These are phyloP conservation scores for Vanacampus margaritifer DNA, from an alignment of 2,113 vertebrate species.

Conservation along the genomic window DNA sequence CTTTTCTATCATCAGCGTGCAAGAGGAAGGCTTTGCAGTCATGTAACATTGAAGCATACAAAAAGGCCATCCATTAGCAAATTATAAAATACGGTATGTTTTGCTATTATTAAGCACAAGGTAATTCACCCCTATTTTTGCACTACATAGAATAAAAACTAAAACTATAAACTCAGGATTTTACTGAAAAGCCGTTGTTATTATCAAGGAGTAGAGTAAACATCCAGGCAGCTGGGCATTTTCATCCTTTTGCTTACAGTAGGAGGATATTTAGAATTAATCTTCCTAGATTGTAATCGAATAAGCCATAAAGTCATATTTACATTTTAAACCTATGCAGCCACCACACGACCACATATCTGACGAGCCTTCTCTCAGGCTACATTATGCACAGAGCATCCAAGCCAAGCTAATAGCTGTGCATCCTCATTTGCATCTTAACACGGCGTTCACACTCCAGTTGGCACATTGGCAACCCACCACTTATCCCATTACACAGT, in stretches of 20 bases:
- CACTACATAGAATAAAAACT: no score
- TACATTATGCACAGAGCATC: slow-evolving; percentile 44
- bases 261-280: slow-evolving; percentile 23
- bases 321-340: slow-evolving; percentile 21
- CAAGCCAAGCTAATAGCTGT: slow-evolving; percentile 44
- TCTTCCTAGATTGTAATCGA: slow-evolving; percentile 39
- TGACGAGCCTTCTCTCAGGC: slow-evolving; percentile 33
- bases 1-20: not conserved
- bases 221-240: no score
- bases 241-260: no score
- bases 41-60: not conserved
- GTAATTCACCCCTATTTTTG: no score
- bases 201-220: no score
- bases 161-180: no score
- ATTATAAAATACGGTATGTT: not conserved
- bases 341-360: slow-evolving; percentile 23
- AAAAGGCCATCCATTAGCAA: no score
- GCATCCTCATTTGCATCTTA: slow-evolving; percentile 64
- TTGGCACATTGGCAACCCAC: slow-evolving; percentile 67
- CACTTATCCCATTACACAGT: slow-evolving; percentile 68
- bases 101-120: no score
- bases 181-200: no score
- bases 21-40: not conserved
- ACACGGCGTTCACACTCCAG: slow-evolving; percentile 63
- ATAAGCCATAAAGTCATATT: slow-evolving; percentile 44